These are phyloP conservation scores for Plebejus melissa DNA, from an alignment of 2,888 invertebrate genomes.

Conservation along the genomic window DNA sequence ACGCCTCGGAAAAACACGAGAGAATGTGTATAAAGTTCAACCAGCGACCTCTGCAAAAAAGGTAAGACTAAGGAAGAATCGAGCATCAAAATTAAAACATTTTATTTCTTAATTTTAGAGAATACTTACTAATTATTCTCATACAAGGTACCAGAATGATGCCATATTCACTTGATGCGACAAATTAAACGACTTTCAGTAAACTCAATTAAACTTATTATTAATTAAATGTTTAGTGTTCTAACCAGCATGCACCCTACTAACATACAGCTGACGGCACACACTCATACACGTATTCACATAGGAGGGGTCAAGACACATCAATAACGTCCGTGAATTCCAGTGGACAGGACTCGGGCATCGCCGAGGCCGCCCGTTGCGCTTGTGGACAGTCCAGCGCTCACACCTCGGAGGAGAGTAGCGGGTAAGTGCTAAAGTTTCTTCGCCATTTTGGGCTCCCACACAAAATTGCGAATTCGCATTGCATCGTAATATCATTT, in stretches of 20 bases:
- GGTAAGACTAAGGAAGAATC: conserved; percentile 46
- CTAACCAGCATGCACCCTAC: conserved; percentile 20
- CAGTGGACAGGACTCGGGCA: conserved; percentile 90
- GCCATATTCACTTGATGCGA: neutral
- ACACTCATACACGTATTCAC: conserved; percentile 33
- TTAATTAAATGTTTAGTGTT: neutral
- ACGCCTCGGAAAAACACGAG: conserved; percentile 64
- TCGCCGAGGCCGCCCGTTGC: conserved; percentile 79
- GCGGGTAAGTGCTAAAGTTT: conserved; percentile 73
- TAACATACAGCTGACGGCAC: conserved; percentile 19
- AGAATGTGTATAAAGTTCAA: conserved; percentile 75
- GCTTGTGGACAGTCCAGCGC: conserved; percentile 83
- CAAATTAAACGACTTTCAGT: neutral
- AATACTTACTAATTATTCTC: too few relatives aligned
- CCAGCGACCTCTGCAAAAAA: conserved; percentile 69
- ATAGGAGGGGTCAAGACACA: conserved; percentile 80
- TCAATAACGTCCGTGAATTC: conserved; percentile 90
- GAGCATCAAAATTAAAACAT: neutral
- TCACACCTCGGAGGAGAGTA: conserved; percentile 84
- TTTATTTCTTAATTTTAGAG: neutral
- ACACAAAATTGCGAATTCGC: too few relatives aligned
- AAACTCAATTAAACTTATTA: neutral
- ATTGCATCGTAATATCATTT: too few relatives aligned
- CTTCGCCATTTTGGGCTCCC: neutral
- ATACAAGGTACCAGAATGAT: too few relatives aligned